Conservation (phyloP, 2,797 vertebrate species). For the Orestias chungarensis region DNA sequence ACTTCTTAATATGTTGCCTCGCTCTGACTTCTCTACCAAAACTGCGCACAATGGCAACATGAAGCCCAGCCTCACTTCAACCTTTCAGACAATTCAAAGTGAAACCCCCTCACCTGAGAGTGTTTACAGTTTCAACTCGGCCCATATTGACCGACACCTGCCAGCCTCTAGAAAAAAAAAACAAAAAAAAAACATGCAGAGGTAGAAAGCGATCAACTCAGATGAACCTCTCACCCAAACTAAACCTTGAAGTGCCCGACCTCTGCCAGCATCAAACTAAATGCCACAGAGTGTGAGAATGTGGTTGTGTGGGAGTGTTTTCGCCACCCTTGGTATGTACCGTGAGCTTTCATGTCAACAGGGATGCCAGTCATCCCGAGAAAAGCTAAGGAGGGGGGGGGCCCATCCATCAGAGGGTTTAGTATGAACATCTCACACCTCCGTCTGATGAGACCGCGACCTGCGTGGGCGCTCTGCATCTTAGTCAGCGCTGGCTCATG, state of each 20-base stretch:
- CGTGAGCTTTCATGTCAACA: slow-evolving; percentile 16
- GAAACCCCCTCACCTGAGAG: slow-evolving; percentile 18
- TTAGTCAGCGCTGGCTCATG: slow-evolving; percentile 50
- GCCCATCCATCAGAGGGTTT: too few species aligned
- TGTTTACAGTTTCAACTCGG: slow-evolving; percentile 8
- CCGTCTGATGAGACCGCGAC: slow-evolving; percentile 31
- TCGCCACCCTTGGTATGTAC: background rate
- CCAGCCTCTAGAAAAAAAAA: background rate
- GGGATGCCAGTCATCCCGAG: slow-evolving; percentile 60
- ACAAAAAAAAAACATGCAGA: background rate
- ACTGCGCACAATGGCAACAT: background rate
- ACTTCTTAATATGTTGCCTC: background rate
- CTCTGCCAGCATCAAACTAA: background rate
- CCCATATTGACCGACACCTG: slow-evolving; percentile 2
- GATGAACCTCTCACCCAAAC: background rate
- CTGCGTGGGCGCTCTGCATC: slow-evolving; percentile 52
- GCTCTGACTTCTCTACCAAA: background rate
- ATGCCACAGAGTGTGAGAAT: slow-evolving; percentile 18
- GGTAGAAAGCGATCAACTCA: background rate
- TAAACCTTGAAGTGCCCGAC: background rate
- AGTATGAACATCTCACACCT: slow-evolving; percentile 22
- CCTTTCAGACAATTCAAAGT: slow-evolving; percentile 10
- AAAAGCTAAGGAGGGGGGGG: slow-evolving; percentile 23
- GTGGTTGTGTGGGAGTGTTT: slow-evolving; percentile 15
- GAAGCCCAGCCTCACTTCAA: slow-evolving; percentile 4